Conservation (phyloP, 2,888 invertebrate species). For the Apamea epomidion region DNA sequence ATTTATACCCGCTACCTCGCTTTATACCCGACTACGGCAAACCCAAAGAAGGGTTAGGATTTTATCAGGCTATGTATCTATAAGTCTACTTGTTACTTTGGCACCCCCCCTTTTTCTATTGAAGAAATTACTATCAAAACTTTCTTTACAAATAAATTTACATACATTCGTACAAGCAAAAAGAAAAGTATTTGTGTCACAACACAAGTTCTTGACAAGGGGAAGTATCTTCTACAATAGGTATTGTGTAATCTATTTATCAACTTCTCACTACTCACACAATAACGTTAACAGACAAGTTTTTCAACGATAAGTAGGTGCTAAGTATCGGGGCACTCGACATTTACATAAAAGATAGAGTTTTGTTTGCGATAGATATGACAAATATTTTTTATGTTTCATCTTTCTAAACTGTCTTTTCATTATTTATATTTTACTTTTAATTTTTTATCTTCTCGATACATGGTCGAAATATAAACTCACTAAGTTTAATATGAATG, state of each 20-base stretch:
- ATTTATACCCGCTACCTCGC: too few relatives aligned
- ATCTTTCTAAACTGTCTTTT: not conserved
- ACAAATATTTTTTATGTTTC: conserved; percentile 3
- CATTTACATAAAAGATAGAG: conserved; percentile 11
- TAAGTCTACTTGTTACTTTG: not conserved
- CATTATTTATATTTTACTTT: not conserved
- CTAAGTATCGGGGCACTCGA: conserved; percentile 35
- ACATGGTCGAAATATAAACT: not conserved
- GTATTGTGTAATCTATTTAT: conserved; percentile 55
- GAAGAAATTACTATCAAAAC: not conserved
- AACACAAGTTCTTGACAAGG: conserved; percentile 46
- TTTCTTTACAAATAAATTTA: not conserved
- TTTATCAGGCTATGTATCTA: not conserved
- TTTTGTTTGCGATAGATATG: not conserved
- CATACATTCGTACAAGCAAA: conserved; percentile 7
- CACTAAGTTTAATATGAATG: not conserved
- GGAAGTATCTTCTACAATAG: conserved; percentile 50
- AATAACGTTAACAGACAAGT: conserved; percentile 51
- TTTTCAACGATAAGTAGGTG: conserved; percentile 39
- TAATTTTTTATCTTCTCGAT: not conserved
- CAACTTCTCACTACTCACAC: conserved; percentile 44
- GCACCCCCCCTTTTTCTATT: not conserved
- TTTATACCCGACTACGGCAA: not conserved
- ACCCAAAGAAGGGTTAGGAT: not conserved
- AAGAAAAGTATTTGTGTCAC: conserved; percentile 30